Percentiles rank a stretch among this genome's conserved stretches.
These are phyloP conservation scores for mouse (Mus musculus) DNA, from an alignment of 2,113 vertebrate species.

Conservation along the genomic window GRCm39 chr9:97835501-97836000, in stretches of 20 bases:
- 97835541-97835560: background rate
- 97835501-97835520: background rate
- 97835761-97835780: background rate
- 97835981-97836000: conserved; percentile 22
- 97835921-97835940: background rate
- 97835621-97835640: background rate
- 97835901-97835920: conserved; percentile 7
- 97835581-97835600: background rate
- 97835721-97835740: background rate
- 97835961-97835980: conserved; percentile 55
- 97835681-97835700: background rate
- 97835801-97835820: background rate
- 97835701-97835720: background rate
- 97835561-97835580: background rate
- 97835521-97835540: too few species aligned
- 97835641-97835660: background rate
- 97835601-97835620: background rate
- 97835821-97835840: background rate
- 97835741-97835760: background rate
- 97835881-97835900: background rate
- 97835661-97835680: background rate
- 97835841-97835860: background rate
- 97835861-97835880: background rate
- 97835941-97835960: conserved; percentile 39
- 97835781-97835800: background rate